These are phyloP conservation scores for Anabacerthia variegaticeps DNA, from an alignment of 2,797 vertebrate genomes.

Conservation along the genomic window DNA sequence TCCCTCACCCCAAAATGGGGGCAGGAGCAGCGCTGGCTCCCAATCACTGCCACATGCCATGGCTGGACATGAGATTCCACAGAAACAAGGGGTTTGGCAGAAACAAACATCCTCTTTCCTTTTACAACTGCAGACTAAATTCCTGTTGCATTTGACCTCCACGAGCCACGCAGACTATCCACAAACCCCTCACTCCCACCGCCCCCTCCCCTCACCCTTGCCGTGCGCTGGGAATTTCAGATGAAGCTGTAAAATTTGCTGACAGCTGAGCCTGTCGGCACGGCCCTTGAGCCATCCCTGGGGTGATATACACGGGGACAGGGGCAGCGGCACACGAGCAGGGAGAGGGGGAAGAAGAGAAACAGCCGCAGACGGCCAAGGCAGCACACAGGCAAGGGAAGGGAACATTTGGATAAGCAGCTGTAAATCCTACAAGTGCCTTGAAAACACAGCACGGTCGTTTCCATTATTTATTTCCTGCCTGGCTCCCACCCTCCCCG, in stretches of 20 bases:
- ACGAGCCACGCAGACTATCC: not conserved
- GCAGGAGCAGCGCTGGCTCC: rapidly evolving
- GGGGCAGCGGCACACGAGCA: rapidly evolving
- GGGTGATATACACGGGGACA: not conserved
- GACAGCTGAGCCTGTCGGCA: not conserved
- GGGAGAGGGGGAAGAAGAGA: not conserved
- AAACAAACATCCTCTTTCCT: not conserved
- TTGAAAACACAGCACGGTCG: not conserved
- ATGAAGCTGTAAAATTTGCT: not conserved
- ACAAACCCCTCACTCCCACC: not conserved
- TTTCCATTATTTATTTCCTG: conserved; percentile 44
- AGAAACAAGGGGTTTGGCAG: rapidly evolving
- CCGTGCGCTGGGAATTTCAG: not conserved
- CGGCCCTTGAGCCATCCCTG: not conserved
- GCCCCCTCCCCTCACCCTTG: not conserved
- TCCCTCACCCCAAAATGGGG: rapidly evolving
- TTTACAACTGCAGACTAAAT: not conserved
- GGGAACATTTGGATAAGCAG: conserved; percentile 16
- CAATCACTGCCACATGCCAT: rapidly evolving
- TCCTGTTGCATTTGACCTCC: not conserved
- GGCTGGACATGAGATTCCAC: rapidly evolving
- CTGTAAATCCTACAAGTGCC: conserved; percentile 48
- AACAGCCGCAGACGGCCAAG: not conserved
- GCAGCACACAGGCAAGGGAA: not conserved
- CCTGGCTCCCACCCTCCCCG: not conserved